Base-by-base conservation (phyloP, 2,797 vertebrate species). In the Trachurus trachurus region DNA sequence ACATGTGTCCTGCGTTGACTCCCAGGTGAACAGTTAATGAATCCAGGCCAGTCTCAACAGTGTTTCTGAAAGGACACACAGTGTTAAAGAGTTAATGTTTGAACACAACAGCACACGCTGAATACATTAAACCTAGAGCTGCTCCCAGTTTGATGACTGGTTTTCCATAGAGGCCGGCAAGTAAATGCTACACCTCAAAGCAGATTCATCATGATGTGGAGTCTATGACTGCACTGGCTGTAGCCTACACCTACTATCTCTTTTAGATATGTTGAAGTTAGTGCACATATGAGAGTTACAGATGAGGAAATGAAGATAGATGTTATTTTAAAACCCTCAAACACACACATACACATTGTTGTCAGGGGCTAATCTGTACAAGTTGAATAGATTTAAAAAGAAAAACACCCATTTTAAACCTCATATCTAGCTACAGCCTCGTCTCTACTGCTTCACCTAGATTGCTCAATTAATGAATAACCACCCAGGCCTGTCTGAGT, bases 31-130 rank as follows among this genome's bases (percentile, higher is more conserved):
- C 64, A 62, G 85, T 91, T 89, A 87, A 85, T 88, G 75, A 81
- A 80, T 73, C 73, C 72, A n/a, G 66, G 68, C 44, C 77, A 52
- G 79, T 74, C 73, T 66, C 40, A 56, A 79, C 44, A 1, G 66
- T n/a, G 81, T 49, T 88, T 81, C 82, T 91, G 84, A 78, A 89
- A 86, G 80, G 58, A 88, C 87, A 84, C 75, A 82, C 26, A 26
- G 66, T 29, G 84, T 86, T 78, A 82, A 34, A 26, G 78, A 79
- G 93, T 94, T 93, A 94, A 94, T 94, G 90, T 93, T 95, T 95
- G 91, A 92, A 89, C 93, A 88, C 78, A 44, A 87, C 68, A 81
- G 89, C 92, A 88, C 83, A 90, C 83, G 83, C 40, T 80, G 92
- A 92, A 95, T 94, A 88, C 69, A 87, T 94, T 93, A 87, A 68